phyloP scores from a whole-genome alignment of 2,888 invertebrate genomes.

The Hypercompe scribonia region DNA sequence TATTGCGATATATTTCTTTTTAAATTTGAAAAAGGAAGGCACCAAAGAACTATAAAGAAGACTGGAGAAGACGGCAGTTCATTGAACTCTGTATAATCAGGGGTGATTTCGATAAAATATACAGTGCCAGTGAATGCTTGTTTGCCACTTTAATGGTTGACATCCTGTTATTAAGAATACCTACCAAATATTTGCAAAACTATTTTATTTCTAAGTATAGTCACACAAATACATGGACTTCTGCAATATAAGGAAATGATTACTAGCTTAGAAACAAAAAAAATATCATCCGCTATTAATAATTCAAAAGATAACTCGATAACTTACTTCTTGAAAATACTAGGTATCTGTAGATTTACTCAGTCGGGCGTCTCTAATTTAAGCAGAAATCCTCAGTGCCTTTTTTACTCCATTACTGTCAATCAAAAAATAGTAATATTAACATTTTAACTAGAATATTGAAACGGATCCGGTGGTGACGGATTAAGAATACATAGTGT shows the following conservation, averaged over 20 bases:
- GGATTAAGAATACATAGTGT: too few species aligned
- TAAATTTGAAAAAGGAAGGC: neutral
- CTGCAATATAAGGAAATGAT: too few species aligned
- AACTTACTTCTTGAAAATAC: too few species aligned
- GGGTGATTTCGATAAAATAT: too few species aligned
- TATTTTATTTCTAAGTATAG: neutral
- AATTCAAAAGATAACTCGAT: too few species aligned
- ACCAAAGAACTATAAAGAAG: neutral
- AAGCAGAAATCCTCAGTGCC: neutral
- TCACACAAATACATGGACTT: too few species aligned
- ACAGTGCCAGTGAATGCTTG: neutral
- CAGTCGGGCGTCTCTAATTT: neutral
- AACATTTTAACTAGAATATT: neutral
- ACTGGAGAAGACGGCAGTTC: neutral
- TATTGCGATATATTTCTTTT: conserved; percentile 13
- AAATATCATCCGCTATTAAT: too few species aligned
- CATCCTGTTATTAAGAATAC: too few species aligned
- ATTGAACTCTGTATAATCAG: neutral
- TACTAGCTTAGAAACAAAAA: too few species aligned
- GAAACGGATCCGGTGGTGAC: too few species aligned
- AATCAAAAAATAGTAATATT: neutral
- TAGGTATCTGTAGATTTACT: neutral
- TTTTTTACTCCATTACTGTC: neutral
- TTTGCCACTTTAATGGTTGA: neutral
- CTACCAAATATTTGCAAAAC: neutral